Evolutionary conservation across 2,888 invertebrate genomes (phyloP).

Genomic region (Miltochrista miniata): DNA sequence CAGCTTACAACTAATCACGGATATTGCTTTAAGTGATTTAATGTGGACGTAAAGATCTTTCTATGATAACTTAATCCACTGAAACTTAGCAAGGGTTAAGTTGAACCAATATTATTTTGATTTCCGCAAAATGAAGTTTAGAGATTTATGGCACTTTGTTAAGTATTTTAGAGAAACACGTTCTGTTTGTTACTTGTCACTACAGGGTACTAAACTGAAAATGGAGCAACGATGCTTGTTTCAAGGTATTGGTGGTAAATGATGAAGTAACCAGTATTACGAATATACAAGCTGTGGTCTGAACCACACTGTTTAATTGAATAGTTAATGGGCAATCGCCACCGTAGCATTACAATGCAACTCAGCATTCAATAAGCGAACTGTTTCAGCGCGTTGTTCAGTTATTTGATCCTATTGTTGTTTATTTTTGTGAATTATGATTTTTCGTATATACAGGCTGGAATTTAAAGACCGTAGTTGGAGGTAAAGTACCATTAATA

Average conservation of each 20-base stretch:
- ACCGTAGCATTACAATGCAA: not conserved
- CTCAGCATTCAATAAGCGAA: not conserved
- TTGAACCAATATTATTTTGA: no score
- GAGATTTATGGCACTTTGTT: no score
- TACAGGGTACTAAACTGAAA: no score
- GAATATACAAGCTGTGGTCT: not conserved
- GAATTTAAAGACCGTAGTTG: no score
- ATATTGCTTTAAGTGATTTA: not conserved
- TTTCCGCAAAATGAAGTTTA: no score
- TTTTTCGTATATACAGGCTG: no score
- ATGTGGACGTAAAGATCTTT: not conserved
- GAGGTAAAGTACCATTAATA: no score
- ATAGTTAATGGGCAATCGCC: not conserved
- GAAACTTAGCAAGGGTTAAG: not conserved
- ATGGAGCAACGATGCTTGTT: no score
- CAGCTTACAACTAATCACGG: slow-evolving; percentile 9
- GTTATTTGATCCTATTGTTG: not conserved
- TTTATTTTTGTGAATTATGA: not conserved
- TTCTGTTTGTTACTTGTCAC: no score
- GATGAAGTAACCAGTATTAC: not conserved
- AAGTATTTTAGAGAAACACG: no score
- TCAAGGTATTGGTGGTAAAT: not conserved
- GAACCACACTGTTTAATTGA: not conserved
- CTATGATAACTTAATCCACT: not conserved
- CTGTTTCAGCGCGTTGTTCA: not conserved